These are phyloP conservation scores for Champsocephalus gunnari DNA, from an alignment of 2,797 vertebrate genomes.

Conservation along the genomic window DNA sequence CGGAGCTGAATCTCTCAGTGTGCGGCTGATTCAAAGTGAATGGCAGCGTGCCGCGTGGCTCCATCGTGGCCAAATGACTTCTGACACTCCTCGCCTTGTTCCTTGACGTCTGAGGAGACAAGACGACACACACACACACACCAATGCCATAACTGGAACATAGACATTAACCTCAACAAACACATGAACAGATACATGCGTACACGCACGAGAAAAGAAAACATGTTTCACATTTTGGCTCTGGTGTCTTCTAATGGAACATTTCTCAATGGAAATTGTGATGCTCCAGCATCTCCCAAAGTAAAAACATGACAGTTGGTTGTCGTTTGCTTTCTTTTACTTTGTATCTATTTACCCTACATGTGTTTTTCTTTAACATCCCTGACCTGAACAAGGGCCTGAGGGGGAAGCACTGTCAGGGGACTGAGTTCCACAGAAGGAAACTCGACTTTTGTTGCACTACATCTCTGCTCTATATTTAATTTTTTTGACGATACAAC, in stretches of 20 bases:
- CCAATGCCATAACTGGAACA: conserved; percentile 32
- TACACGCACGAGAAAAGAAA: conserved; percentile 25
- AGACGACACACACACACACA: conserved; percentile 33
- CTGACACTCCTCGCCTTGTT: conserved; percentile 83
- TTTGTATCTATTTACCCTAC: conserved; percentile 65
- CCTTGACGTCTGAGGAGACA: conserved; percentile 74
- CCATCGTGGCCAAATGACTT: conserved; percentile 81
- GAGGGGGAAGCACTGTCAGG: conserved; percentile 47
- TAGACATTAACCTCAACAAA: conserved; percentile 18
- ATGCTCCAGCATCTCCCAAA: conserved; percentile 42
- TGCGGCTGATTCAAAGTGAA: conserved; percentile 82
- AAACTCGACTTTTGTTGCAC: conserved; percentile 14
- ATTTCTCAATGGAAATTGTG: conserved; percentile 51
- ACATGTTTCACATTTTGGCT: conserved; percentile 56
- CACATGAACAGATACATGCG: conserved; percentile 24
- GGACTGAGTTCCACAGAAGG: conserved; percentile 33
- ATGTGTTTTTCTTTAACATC: conserved; percentile 77
- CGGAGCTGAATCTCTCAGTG: conserved; percentile 67
- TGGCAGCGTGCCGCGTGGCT: conserved; percentile 79
- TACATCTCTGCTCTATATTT: conserved; percentile 10
- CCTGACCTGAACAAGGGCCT: conserved; percentile 62
- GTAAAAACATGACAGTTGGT: conserved; percentile 43
- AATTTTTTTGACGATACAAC: conserved; percentile 32
- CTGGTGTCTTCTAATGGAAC: conserved; percentile 45
- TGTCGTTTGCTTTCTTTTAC: conserved; percentile 69